Conservation (phyloP, 2,113 vertebrate species). For the Chlorocebus sabaeus region DNA sequence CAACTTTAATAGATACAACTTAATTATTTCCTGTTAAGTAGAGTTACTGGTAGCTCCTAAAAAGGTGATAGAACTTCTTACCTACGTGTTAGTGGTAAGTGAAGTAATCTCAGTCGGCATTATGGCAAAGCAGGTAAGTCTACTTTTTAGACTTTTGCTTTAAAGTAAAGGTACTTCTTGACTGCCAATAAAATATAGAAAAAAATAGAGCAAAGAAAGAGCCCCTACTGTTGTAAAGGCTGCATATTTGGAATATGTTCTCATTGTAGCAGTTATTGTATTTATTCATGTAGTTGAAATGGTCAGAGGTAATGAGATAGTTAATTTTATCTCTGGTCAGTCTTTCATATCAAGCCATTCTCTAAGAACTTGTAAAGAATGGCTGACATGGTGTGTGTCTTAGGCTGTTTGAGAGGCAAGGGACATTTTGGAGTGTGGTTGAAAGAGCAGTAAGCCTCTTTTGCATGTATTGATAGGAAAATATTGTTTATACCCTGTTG, state of each 20-base stretch:
- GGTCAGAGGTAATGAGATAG: not conserved
- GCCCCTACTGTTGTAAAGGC: not conserved
- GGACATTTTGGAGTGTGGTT: not conserved
- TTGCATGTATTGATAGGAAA: not conserved
- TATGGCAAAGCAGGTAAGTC: not conserved
- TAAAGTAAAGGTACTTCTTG: not conserved
- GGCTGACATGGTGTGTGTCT: not conserved
- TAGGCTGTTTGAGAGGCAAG: not conserved
- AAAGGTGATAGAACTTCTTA: not conserved
- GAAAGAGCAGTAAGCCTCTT: not conserved
- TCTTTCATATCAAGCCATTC: not conserved
- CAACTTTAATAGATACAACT: not conserved
- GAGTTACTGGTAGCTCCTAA: not conserved
- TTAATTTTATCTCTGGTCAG: not conserved
- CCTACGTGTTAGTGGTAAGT: not conserved
- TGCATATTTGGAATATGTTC: constrained; percentile 1
- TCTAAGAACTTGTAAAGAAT: not conserved
- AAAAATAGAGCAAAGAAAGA: not conserved
- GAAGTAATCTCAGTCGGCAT: not conserved
- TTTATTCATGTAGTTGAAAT: not conserved
- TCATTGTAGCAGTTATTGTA: not conserved
- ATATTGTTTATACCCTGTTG: not conserved
- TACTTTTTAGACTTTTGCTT: not conserved
- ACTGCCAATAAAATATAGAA: not conserved
- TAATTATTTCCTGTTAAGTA: constrained; percentile 22